Percentiles rank a stretch among this genome's conserved stretches.
These are phyloP conservation scores for Enteromius fasciolatus DNA, from an alignment of 2,797 vertebrate genomes.

Conservation along the genomic window DNA sequence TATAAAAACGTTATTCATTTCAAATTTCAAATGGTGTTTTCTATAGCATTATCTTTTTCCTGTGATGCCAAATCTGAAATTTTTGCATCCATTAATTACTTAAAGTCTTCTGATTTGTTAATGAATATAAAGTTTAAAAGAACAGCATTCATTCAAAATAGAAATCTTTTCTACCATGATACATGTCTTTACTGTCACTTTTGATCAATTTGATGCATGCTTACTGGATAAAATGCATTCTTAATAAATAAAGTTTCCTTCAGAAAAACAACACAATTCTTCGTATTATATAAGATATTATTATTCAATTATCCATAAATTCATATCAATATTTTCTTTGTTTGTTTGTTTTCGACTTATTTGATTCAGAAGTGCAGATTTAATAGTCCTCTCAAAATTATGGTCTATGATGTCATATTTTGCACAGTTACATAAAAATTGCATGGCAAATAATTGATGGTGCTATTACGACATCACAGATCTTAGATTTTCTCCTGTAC, in stretches of 20 bases:
- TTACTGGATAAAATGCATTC: neutral
- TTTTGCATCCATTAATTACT: neutral
- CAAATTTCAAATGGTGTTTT: neutral
- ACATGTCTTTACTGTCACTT: neutral
- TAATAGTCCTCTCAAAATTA: neutral
- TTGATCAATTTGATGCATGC: neutral
- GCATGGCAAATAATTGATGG: neutral
- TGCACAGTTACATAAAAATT: neutral
- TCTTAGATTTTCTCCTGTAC: neutral
- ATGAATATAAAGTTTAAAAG: neutral
- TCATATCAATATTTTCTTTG: too few species aligned
- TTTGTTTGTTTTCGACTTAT: neutral
- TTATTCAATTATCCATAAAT: neutral
- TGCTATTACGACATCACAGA: neutral
- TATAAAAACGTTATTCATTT: too few species aligned
- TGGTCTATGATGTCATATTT: constrained; percentile 3
- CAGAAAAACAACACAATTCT: neutral
- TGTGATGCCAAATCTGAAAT: neutral
- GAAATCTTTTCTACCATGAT: neutral
- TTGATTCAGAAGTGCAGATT: neutral
- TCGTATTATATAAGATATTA: neutral
- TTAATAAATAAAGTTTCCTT: neutral
- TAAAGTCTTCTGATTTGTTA: neutral
- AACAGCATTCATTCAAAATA: neutral
- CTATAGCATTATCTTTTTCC: neutral